phyloP scores from a whole-genome alignment of 1,140 invertebrate species.

The Eciton burchellii region DNA sequence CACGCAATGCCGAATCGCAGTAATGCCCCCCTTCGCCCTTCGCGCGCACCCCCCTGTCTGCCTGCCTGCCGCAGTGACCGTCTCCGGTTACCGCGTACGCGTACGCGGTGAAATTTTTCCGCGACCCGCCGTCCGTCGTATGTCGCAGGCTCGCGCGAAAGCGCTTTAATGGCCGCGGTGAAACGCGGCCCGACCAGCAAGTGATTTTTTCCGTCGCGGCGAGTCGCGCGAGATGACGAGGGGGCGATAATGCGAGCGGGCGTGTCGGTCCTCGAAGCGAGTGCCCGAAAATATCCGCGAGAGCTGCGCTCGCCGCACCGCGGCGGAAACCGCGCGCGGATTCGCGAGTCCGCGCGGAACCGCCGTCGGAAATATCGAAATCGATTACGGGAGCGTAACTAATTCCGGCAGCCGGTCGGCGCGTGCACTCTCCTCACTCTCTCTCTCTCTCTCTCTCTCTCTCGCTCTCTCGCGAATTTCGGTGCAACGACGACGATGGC shows the following conservation, averaged over 20 bases:
- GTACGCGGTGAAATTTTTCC: constrained; percentile 37
- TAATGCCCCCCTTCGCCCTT: constrained; percentile 16
- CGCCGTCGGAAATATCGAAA: constrained; percentile 40
- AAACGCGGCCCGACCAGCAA: constrained; percentile 46
- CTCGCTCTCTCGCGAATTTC: constrained; percentile 21
- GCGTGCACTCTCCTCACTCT: too few relatives aligned
- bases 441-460: constrained; percentile 14
- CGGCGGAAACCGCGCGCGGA: neutral
- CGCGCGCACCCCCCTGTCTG: neutral
- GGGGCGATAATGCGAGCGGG: constrained; percentile 43
- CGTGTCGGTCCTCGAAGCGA: constrained; percentile 35
- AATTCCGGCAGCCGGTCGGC: constrained; percentile 15
- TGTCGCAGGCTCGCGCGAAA: constrained; percentile 48
- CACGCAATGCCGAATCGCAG: constrained; percentile 55
- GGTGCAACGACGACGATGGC: constrained; percentile 9
- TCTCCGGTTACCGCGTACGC: constrained; percentile 57
- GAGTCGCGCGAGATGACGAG: constrained; percentile 13
- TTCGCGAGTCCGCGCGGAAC: too few relatives aligned
- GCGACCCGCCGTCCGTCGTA: constrained; percentile 31
- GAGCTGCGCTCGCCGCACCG: too few relatives aligned
- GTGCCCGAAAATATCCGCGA: constrained; percentile 27
- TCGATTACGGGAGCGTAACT: constrained; percentile 51
- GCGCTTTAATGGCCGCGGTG: constrained; percentile 46
- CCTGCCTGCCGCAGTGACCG: constrained; percentile 38
- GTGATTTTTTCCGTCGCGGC: neutral